Evolutionary conservation across 2,797 vertebrate genomes (phyloP), one percentile per base, ranked within the genome.

Genomic region (Alosa sapidissima): DNA sequence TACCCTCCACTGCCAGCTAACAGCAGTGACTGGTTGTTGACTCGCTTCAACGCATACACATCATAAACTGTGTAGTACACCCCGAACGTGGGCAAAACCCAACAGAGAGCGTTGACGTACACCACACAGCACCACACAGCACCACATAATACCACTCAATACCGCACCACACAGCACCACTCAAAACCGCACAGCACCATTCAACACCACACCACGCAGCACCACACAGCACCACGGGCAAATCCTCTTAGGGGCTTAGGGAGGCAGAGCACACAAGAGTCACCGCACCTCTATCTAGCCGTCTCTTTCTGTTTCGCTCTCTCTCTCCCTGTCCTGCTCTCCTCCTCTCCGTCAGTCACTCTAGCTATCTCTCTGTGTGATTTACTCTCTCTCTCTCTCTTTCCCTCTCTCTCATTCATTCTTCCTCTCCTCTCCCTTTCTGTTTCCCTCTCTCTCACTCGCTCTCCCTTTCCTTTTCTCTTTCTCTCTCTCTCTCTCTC

Each of bases 161-260:
- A 41, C 41, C 41, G 4, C 41, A 41, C 41, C 41, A 41, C 41
- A 41, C 41, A 41, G 41, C 41, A 41, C 41, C 41, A 41, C 41
- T 2, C 41, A 41, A 2, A 41, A 41, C 41, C 41, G 41, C 41
- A 41, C 41, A 41, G 41, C 41, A 41, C 41, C 41, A 41, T 41
- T 2, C 41, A 41, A 41, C 1, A 41, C 41, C 2, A 4, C 41
- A 41, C 41, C 41, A 41, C 41, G 41, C 41, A 41, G 41, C 41
- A 41, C 41, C 41, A 41, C 41, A 41, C 41, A 41, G 41, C 41
- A 41, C 41, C 41, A 41, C 41, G n/a, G n/a, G n/a, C 85, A 88
- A 54, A 81, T 54, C 49, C 60, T 72, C 62, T 84, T 72, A 33
- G 21, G 14, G 60, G 83, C 83, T 84, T 75, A 78, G 72, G 41